Evolutionary conservation across 53 echinoderm and acorn worm species (phyloP).

Genomic region (Echinarachnius parma): DNA sequence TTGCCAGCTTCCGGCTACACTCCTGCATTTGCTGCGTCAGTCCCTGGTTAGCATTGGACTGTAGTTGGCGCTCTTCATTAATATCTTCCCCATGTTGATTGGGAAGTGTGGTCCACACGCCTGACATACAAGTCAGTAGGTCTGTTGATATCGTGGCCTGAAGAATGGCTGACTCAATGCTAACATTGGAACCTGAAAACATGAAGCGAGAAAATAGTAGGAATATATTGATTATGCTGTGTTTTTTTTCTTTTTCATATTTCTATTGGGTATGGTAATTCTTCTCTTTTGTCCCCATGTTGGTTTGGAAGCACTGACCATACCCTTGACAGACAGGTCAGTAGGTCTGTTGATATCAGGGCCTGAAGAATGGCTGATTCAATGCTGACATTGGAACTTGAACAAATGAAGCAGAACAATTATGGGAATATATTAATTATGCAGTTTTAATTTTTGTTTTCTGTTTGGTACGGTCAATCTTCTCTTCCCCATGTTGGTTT

Average conservation of each 20-base stretch:
- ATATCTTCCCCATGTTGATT: constrained; percentile 1
- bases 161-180: constrained; percentile 28
- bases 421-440: too few species aligned
- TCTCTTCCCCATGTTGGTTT: too few species aligned
- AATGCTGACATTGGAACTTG: constrained; percentile 5
- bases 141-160: constrained; percentile 60
- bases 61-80: not conserved
- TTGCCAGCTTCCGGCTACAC: constrained; percentile 51
- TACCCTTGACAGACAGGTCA: constrained; percentile 36
- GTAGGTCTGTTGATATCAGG: constrained; percentile 51
- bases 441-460: too few species aligned
- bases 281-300: too few species aligned
- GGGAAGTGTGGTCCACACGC: constrained; percentile 48
- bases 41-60: constrained; percentile 28
- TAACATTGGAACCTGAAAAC: constrained; percentile 15
- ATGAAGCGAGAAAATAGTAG: too few species aligned
- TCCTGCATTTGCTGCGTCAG: constrained; percentile 61
- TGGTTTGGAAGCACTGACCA: constrained; percentile 54
- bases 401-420: not conserved
- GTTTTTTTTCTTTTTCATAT: too few species aligned
- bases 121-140: constrained; percentile 38
- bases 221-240: too few species aligned
- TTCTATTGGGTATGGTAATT: too few species aligned
- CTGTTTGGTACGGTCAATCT: too few species aligned
- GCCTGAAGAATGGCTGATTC: constrained; percentile 49